A percentile compares a stretch with the other conserved stretches of the same genome.
phyloP scores from a whole-genome alignment of 2,113 vertebrate species.

The Bubo bubo region DNA sequence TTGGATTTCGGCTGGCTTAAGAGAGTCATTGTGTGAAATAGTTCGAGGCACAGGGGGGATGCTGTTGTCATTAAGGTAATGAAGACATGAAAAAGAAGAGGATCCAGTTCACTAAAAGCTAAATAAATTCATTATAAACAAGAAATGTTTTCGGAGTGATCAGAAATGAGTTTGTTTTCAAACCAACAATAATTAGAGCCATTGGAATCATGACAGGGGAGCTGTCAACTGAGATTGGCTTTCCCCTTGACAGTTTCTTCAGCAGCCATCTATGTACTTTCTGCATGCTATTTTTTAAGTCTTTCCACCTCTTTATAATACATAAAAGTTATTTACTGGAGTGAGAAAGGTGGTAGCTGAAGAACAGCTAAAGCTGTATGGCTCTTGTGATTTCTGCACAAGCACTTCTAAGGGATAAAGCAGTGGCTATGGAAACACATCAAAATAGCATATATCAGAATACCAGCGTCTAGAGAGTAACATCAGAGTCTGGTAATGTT shows the following conservation, averaged over 20 bases:
- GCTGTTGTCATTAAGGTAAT: background rate
- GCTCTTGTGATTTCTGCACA: background rate
- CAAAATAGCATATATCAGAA: background rate
- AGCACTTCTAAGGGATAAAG: background rate
- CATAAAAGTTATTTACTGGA: background rate
- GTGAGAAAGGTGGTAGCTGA: background rate
- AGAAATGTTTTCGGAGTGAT: background rate
- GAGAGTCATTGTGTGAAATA: background rate
- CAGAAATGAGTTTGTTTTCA: background rate
- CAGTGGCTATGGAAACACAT: background rate
- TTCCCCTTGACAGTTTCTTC: background rate
- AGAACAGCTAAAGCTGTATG: background rate
- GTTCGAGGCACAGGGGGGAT: background rate
- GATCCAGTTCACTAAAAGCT: background rate
- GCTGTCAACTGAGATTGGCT: background rate
- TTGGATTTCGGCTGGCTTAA: background rate
- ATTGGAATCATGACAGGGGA: background rate
- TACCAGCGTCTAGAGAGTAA: background rate
- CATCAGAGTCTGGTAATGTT: background rate
- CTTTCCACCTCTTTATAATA: background rate
- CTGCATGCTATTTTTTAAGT: background rate
- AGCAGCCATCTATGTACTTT: background rate
- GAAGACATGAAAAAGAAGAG: background rate
- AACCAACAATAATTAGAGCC: background rate
- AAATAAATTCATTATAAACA: background rate